Evolutionary conservation across 2,888 invertebrate genomes (phyloP), one percentile per base, ranked within the genome.

Genomic region (Thecophora atra): DNA sequence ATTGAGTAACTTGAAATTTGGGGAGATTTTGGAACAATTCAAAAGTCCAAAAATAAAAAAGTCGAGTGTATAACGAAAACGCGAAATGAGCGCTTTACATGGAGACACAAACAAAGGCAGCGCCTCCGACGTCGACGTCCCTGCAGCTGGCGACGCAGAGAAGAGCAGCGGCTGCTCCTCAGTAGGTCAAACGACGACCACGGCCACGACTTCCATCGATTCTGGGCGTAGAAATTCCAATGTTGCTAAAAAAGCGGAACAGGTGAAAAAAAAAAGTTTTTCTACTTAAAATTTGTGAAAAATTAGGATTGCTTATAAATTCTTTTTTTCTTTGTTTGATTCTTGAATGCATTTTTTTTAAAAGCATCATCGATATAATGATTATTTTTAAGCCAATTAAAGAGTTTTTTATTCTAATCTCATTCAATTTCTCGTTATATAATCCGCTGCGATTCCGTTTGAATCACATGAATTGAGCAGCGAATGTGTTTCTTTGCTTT

Each of bases 201-300:
- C 68, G 42, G 56, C 11, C n/a, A 44, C 11, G 47, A 11, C 24
- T 19, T 21, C 24, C 64, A n/a, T 28, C 60, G 60, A 54, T 19
- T 37, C 51, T 28, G 47, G 42, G 28, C 58, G 15, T 19, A 52
- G n/a, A 42, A 28, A 54, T 56, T 70, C 56, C 30, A 64, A 64
- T 64, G 70, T 63, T 63, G 63, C 70, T 64, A 70, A 70, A 30
- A 54, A 56, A n/a, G 37, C 64, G 54, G 69, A 69, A 60, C 60
- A 69, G 69, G 62, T 62, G n/a, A 64, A 37, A 26, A 47, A 64
- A 64, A 17, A 21, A 44, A 8, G 19, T 15, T 47, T 3, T 3
- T 51, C 8, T 51, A 51, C 24, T 15, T 47, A 47, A 47, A n/a
- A 2, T 37, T 37, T 37, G 11, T 37, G 30, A 37, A 37, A 37